phyloP scores from a whole-genome alignment of 2,888 invertebrate species.

The Axea sp. region DNA sequence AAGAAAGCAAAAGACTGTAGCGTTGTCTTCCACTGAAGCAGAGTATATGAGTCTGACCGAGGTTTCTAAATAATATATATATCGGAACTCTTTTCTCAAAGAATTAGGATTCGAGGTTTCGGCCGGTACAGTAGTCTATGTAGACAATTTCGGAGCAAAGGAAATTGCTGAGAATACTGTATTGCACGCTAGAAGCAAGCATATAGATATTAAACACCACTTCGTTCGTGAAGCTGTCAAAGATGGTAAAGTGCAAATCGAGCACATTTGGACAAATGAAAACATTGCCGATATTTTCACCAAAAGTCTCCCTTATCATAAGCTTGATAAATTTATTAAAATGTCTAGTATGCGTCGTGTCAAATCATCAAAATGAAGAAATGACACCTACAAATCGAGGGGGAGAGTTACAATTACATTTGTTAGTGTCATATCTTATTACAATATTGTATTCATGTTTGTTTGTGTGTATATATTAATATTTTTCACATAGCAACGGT shows the following conservation, averaged over 20 bases:
- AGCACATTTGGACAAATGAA: background rate
- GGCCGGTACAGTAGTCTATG: background rate
- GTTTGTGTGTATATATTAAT: no score
- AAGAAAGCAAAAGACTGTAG: constrained; percentile 3
- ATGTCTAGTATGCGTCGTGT: no score
- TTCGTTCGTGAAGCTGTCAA: background rate
- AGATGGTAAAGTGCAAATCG: background rate
- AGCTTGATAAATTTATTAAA: no score
- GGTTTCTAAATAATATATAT: background rate
- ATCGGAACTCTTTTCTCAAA: background rate
- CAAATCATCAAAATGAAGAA: no score
- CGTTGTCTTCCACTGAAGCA: background rate
- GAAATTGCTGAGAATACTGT: constrained; percentile 1
- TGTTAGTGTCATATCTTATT: no score
- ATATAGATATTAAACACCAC: constrained; percentile 1
- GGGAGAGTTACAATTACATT: background rate
- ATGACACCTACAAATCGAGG: background rate
- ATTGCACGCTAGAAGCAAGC: background rate
- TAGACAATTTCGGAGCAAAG: background rate
- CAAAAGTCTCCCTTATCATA: background rate
- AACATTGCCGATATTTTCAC: background rate
- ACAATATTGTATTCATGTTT: no score
- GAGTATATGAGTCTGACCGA: constrained; percentile 7
- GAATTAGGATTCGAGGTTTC: background rate
- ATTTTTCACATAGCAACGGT: no score